Evolutionary conservation across 2,888 invertebrate genomes (phyloP).

Genomic region (Keiferia lycopersicella): DNA sequence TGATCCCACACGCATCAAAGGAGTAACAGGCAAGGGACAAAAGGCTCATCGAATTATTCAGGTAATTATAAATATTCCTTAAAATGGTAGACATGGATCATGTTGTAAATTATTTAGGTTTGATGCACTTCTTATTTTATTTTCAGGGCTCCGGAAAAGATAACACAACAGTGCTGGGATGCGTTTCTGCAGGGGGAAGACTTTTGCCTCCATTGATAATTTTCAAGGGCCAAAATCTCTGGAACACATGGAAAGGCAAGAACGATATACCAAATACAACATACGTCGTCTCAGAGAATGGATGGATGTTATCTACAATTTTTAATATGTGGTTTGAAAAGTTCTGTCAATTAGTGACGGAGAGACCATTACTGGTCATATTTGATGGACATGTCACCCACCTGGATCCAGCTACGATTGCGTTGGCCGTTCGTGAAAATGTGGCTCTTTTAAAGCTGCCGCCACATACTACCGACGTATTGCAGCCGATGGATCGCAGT

Average conservation of each 20-base stretch:
- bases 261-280: conserved; percentile 19
- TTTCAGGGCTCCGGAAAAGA: conserved; percentile 25
- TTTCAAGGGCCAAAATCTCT: conserved; percentile 19
- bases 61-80: conserved; percentile 7
- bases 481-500: conserved; percentile 25
- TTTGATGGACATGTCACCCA: conserved; percentile 28
- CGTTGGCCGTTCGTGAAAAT: conserved; percentile 23
- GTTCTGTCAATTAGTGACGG: conserved; percentile 22
- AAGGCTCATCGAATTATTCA: conserved; percentile 22
- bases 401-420: conserved; percentile 27
- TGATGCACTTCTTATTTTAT: not conserved
- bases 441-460: conserved; percentile 25
- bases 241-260: conserved; percentile 21
- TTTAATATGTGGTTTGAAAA: conserved; percentile 28
- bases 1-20: conserved; percentile 18
- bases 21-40: conserved; percentile 21
- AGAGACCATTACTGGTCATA: conserved; percentile 27
- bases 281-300: conserved; percentile 17
- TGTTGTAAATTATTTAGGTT: conserved; percentile 11
- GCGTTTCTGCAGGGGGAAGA: conserved; percentile 17
- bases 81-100: not conserved
- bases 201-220: conserved; percentile 21
- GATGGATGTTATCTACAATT: conserved; percentile 27
- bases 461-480: conserved; percentile 12
- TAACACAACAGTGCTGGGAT: conserved; percentile 22